Base-by-base conservation (phyloP, 2,888 invertebrate genomes). In the Drosophila anceps region DNA sequence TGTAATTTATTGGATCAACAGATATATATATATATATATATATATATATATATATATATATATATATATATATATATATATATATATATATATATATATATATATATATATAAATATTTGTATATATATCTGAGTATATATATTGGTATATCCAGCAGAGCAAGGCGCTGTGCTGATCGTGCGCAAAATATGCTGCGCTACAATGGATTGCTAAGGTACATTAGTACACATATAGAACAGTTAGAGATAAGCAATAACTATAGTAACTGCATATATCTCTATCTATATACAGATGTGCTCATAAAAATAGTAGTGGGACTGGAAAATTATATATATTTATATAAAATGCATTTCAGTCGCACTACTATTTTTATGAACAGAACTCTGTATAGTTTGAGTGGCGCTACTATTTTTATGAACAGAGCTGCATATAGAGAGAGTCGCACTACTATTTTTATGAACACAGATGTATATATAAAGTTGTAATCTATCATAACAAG, bases 1-100 rank as follows among this genome's bases (percentile, higher is more conserved):
- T 51, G 54, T 41, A 59, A 69, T 69, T 68, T 61, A 46, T 58
- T 82, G 48, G 54, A 85, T 69, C 82, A 73, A 73, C 65, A 71
- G 58, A 33, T 44, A 54, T 12, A 50, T 41, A 20, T 24, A 35
- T 54, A 35, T 18, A 50, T 44, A 44, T 2, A 13, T 13, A 1
- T 0, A 13, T 44, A 20, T 5, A 33, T 33, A 60, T 24, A 27
- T 51, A 33, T n/a, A n/a, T n/a, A n/a, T n/a, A n/a, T n/a, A n/a
- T n/a, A n/a, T n/a, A n/a, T n/a, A n/a, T n/a, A n/a, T n/a, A n/a
- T n/a, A n/a, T n/a, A n/a, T n/a, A n/a, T n/a, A n/a, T n/a, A n/a
- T n/a, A 31, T 44, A 54, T 12, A 50, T 41, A 20, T 27, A 35
- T 54, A 35, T 18, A 50, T 44, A 44, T 2, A 13, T 13, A 1